A percentile compares a stretch with the other conserved stretches of the same genome.
Evolutionary conservation across 2,888 invertebrate species (phyloP).

Genomic region (Eupithecia exiguata): DNA sequence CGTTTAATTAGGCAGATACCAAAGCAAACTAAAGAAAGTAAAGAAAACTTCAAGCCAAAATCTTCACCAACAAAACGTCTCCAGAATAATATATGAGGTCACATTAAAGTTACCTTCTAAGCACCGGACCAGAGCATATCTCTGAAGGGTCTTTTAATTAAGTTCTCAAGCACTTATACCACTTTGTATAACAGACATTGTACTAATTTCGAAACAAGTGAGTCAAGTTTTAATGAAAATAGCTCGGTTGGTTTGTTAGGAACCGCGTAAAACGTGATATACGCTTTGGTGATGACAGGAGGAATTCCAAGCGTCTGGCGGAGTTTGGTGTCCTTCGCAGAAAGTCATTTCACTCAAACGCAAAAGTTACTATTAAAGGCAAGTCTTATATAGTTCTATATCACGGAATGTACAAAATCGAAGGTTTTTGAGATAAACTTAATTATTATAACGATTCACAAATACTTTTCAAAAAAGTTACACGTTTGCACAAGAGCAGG

Average conservation of each 20-base stretch:
- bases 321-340: slow-evolving; percentile 15
- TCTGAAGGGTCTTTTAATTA: slow-evolving; percentile 56
- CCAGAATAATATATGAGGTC: slow-evolving; percentile 13
- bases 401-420: neutral
- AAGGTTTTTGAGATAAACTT: neutral
- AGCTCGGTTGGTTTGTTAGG: slow-evolving; percentile 50
- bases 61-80: neutral
- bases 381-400: neutral
- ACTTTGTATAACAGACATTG: slow-evolving; percentile 51
- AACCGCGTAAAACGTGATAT: slow-evolving; percentile 44
- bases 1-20: neutral
- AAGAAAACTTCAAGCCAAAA: neutral
- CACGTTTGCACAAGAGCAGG: neutral
- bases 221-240: slow-evolving; percentile 66
- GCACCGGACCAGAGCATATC: slow-evolving; percentile 45
- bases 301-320: slow-evolving; percentile 27
- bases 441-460: neutral
- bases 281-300: slow-evolving; percentile 40
- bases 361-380: neutral
- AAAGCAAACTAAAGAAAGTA: neutral
- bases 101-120: slow-evolving; percentile 12
- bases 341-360: neutral
- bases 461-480: neutral
- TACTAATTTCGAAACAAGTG: slow-evolving; percentile 57
- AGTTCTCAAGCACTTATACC: slow-evolving; percentile 59